phyloP scores from a whole-genome alignment of 1,140 invertebrate genomes.

The Euborellia annulipes region DNA sequence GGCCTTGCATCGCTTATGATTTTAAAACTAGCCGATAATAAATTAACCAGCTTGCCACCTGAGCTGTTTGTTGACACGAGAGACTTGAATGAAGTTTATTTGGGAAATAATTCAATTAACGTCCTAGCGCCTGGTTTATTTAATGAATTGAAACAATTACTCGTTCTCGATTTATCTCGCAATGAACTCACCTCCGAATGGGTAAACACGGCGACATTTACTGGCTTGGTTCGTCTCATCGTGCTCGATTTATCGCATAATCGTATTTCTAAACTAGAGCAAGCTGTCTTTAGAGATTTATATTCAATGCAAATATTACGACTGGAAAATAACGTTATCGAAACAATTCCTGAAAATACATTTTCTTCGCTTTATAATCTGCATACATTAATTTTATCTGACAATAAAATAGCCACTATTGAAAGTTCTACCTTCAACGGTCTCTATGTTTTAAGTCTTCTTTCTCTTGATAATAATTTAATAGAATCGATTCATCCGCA shows the following conservation, averaged over 20 bases:
- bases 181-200: conserved; percentile 76
- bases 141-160: conserved; percentile 58
- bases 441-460: conserved; percentile 53
- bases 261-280: conserved; percentile 58
- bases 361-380: conserved; percentile 66
- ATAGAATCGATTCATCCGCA: conserved; percentile 59
- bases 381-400: conserved; percentile 68
- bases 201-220: conserved; percentile 75
- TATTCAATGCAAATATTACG: conserved; percentile 66
- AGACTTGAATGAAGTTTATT: conserved; percentile 63
- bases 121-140: conserved; percentile 74
- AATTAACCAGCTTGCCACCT: conserved; percentile 60
- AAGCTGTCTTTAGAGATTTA: conserved; percentile 61
- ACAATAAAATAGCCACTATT: conserved; percentile 64
- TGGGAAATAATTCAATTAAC: conserved; percentile 74
- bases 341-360: conserved; percentile 62
- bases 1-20: conserved; percentile 57
- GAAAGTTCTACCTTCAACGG: conserved; percentile 63
- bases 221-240: conserved; percentile 59
- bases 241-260: conserved; percentile 70
- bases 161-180: conserved; percentile 65
- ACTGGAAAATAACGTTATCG: conserved; percentile 68
- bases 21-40: conserved; percentile 66
- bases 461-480: conserved; percentile 72
- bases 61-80: conserved; percentile 65